Conservation (phyloP, 1,140 invertebrate genomes). For the Schlechtendalia chinensis region DNA sequence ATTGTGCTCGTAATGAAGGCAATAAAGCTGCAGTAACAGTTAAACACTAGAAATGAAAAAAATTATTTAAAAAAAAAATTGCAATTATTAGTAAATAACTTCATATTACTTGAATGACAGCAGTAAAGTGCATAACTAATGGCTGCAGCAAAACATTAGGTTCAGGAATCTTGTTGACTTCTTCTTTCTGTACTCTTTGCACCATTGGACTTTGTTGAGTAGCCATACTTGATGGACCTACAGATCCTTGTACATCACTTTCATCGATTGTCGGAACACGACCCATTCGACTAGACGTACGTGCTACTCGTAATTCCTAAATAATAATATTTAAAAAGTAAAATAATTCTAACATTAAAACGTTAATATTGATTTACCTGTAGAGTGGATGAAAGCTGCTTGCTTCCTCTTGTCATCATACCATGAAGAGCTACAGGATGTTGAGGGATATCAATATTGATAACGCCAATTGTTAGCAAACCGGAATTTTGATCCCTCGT, state of each 20-base stretch:
- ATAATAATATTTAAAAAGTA: constrained; percentile 31
- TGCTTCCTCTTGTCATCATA: constrained; percentile 93
- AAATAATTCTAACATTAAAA: not conserved
- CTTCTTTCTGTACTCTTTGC: constrained; percentile 24
- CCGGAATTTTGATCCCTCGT: constrained; percentile 84
- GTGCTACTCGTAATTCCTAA: constrained; percentile 73
- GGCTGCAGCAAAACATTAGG: constrained; percentile 61
- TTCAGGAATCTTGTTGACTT: constrained; percentile 54
- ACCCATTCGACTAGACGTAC: constrained; percentile 72
- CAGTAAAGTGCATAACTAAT: constrained; percentile 76
- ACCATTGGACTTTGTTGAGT: constrained; percentile 61
- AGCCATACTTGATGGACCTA: constrained; percentile 54
- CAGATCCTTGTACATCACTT: constrained; percentile 54
- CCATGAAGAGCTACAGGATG: constrained; percentile 94
- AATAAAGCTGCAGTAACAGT: constrained; percentile 89
- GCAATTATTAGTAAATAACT: not conserved
- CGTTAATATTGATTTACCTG: constrained; percentile 60
- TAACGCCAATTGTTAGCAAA: constrained; percentile 80
- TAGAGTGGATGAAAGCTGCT: constrained; percentile 87
- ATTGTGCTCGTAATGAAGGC: constrained; percentile 93
- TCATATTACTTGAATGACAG: constrained; percentile 57
- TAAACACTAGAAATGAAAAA: constrained; percentile 64
- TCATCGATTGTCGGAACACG: constrained; percentile 62
- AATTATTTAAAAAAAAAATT: constrained; percentile 9
- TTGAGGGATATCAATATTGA: constrained; percentile 92